A percentile compares a stretch with the other conserved stretches of the same genome.
These are phyloP conservation scores for Heliangelus exortis DNA, from an alignment of 2,797 vertebrate species.

Conservation along the genomic window DNA sequence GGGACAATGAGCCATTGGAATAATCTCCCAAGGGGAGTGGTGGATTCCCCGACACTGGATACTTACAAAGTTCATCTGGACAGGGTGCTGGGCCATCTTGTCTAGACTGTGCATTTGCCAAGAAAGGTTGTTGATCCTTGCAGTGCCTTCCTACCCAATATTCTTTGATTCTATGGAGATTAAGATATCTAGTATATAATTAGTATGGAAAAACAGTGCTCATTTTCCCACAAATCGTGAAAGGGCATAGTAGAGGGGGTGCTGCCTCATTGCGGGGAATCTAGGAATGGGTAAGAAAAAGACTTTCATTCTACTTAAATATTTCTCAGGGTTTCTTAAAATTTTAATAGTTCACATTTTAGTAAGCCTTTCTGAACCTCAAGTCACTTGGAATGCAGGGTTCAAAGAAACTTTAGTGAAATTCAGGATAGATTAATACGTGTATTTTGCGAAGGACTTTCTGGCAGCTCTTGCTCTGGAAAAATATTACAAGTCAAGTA, in stretches of 20 bases:
- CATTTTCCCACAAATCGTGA: background rate
- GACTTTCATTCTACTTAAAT: background rate
- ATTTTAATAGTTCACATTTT: background rate
- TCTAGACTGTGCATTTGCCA: too few species aligned
- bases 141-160: too few species aligned
- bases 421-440: background rate
- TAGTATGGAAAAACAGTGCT: background rate
- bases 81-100: too few species aligned
- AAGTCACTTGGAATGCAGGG: background rate
- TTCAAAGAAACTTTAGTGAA: background rate
- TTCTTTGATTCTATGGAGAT: background rate
- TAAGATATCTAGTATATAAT: background rate
- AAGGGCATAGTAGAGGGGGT: background rate
- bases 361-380: background rate
- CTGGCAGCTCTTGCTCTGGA: background rate
- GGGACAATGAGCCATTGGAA: too few species aligned
- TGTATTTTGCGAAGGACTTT: background rate
- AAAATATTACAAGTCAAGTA: background rate
- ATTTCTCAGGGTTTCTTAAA: background rate
- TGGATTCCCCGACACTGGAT: too few species aligned
- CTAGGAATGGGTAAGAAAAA: background rate
- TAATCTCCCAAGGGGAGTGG: too few species aligned
- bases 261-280: background rate
- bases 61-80: too few species aligned
- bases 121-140: too few species aligned